Conservation (phyloP, 2,888 invertebrate species). For the Nineta flava region DNA sequence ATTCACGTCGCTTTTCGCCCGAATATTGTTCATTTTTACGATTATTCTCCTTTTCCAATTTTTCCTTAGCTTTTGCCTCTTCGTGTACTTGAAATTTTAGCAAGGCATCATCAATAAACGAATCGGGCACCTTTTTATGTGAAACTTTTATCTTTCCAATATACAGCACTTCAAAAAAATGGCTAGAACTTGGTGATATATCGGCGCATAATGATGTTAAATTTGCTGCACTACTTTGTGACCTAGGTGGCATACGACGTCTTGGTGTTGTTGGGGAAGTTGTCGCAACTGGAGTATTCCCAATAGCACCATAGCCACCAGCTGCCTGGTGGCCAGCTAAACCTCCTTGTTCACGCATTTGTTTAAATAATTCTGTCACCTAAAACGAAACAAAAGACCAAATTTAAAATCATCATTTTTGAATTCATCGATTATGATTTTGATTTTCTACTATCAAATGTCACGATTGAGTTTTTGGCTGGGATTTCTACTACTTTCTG, state of each 20-base stretch:
- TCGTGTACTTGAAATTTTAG: conserved; percentile 70
- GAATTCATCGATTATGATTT: background rate
- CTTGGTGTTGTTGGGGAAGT: background rate
- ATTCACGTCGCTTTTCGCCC: conserved; percentile 21
- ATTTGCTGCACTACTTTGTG: conserved; percentile 35
- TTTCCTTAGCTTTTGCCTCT: conserved; percentile 37
- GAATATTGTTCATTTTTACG: conserved; percentile 21
- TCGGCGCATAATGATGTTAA: conserved; percentile 59
- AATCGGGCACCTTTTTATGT: conserved; percentile 70
- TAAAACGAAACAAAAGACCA: conserved; percentile 23
- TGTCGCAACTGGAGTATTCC: background rate
- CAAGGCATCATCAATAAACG: conserved; percentile 81
- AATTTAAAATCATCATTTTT: no score
- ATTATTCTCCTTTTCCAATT: conserved; percentile 13
- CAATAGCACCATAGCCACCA: background rate
- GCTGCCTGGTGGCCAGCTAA: conserved; percentile 20
- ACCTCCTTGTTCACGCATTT: conserved; percentile 51
- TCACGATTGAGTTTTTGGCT: no score
- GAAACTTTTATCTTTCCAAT: conserved; percentile 83
- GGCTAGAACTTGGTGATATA: conserved; percentile 72
- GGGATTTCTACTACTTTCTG: no score
- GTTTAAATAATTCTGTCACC: conserved; percentile 56
- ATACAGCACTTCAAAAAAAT: conserved; percentile 83
- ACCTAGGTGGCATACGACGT: conserved; percentile 20
- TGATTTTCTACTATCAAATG: no score